Conservation (phyloP, 2,888 invertebrate genomes). For the Ceraclea dissimilis region DNA sequence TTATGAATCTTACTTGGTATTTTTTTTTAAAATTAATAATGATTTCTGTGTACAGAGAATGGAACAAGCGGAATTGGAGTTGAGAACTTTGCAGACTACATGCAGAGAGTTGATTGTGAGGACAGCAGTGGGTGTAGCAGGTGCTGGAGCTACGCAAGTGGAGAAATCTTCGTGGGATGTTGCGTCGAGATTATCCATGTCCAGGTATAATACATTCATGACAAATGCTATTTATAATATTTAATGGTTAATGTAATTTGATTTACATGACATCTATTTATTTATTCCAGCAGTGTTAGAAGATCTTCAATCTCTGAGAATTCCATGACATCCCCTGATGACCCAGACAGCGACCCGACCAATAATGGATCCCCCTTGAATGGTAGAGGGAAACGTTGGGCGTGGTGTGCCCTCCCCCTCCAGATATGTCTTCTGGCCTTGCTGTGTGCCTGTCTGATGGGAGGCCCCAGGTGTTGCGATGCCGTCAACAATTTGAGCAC, state of each 20-base stretch:
- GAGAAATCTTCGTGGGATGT: constrained; percentile 9
- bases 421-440: constrained; percentile 67
- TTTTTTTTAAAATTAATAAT: not conserved
- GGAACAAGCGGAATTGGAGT: constrained; percentile 59
- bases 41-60: constrained; percentile 40
- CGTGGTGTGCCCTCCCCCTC: constrained; percentile 71
- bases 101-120: constrained; percentile 52
- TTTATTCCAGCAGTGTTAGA: not conserved
- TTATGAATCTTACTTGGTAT: not conserved
- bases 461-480: constrained; percentile 72
- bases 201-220: constrained; percentile 6
- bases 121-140: constrained; percentile 31
- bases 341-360: constrained; percentile 16
- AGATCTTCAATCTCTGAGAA: not conserved
- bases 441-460: constrained; percentile 65
- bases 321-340: constrained; percentile 16
- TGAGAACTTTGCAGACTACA: constrained; percentile 57
- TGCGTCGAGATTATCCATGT: constrained; percentile 11
- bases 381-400: constrained; percentile 51
- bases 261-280: not conserved
- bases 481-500: constrained; percentile 68
- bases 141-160: constrained; percentile 1
- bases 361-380: constrained; percentile 47
- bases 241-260: not conserved
- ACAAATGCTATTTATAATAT: not conserved